Base-by-base conservation (phyloP, 2,888 invertebrate genomes). In the Coenonympha glycerion region DNA sequence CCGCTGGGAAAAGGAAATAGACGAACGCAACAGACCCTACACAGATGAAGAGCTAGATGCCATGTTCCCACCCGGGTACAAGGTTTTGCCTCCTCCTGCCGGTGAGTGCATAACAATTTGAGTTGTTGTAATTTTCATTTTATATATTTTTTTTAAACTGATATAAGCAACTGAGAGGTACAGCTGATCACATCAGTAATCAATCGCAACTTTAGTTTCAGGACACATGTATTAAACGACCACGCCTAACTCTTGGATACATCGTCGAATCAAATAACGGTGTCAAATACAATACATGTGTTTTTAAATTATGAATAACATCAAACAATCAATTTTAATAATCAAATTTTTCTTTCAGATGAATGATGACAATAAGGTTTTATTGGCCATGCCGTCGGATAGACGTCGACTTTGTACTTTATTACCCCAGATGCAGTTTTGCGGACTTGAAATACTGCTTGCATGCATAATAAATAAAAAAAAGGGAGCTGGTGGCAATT, bases 21-120 rank as follows among this genome's bases (percentile, higher is more conserved):
- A 99, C 70, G 99, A 99, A 76, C 90, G 99, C 52, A 99, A 99
- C 79, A 89, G 98, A 59, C 98, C 98, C 0, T 92, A 98, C 64
- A 93, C 96, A 0, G 99, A 99, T 69, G 99, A 99, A 71, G 99
- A 99, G 78, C 87, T 99, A 49, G 99, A 99, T 78, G 90, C 96
- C 57, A 93, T 99, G 91, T 98, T 99, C 84, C 99, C 99, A 47
- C 93, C 97, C 8, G 99, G 99, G 52, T 99, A 98, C 87, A 99
- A 99, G 90, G 93, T 97, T 71, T 88, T 99, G 56, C 96, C 95
- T 56, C 98, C 98, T 4, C 99, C 99, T 21, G 95, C 96, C 49
- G 96, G 94, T 87, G 79, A 64, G 85, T 76, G 66, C 60, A 53
- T 24, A 45, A 52, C 36, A 31, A 61, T 59, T 55, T 51, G 52